Evolutionary conservation across 2,113 vertebrate genomes (phyloP).

Genomic region (Corythaixoides concolor): DNA sequence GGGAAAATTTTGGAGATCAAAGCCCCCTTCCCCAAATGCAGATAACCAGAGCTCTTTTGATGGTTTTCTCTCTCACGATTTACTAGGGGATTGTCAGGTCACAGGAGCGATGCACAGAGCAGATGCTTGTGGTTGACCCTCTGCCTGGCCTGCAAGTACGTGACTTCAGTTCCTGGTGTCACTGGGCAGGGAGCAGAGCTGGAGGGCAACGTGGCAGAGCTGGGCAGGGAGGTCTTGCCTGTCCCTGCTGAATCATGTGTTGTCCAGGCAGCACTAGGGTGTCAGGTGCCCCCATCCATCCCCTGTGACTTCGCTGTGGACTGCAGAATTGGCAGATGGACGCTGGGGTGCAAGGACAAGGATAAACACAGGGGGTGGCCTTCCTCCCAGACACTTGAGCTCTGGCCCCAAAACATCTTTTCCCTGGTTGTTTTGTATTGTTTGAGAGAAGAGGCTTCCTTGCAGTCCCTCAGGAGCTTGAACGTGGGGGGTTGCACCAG

Average conservation of each 20-base stretch:
- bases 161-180: neutral
- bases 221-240: neutral
- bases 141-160: neutral
- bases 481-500: rapidly evolving
- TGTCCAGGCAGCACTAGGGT: neutral
- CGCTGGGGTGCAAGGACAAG: neutral
- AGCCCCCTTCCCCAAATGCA: neutral
- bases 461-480: neutral
- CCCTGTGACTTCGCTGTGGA: neutral
- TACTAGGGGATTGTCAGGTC: neutral
- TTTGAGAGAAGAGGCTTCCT: neutral
- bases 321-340: neutral
- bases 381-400: neutral
- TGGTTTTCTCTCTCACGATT: neutral
- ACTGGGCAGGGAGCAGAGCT: neutral
- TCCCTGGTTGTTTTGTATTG: neutral
- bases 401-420: neutral
- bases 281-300: neutral
- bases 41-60: neutral
- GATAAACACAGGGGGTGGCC: neutral
- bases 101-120: neutral
- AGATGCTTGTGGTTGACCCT: neutral
- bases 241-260: neutral
- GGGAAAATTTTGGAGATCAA: neutral
- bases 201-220: neutral